These are phyloP conservation scores for Papilio xuthus DNA, from an alignment of 1,140 invertebrate genomes.

Conservation along the genomic window DNA sequence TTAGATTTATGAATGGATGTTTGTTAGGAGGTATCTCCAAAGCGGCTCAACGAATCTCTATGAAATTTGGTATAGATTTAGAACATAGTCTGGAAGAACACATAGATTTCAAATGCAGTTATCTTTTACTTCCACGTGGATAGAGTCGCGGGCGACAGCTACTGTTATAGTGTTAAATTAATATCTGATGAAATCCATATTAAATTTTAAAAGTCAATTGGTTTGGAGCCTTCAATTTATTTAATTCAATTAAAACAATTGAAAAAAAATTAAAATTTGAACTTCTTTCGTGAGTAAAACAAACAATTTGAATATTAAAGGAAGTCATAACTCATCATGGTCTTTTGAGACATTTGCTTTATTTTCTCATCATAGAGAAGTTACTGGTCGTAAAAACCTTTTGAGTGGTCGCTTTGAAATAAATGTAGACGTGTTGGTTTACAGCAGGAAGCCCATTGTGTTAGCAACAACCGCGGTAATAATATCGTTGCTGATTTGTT, in stretches of 20 bases:
- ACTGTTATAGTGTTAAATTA: too few relatives aligned
- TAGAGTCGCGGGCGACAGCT: too few relatives aligned
- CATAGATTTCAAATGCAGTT: too few relatives aligned
- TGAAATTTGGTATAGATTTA: too few relatives aligned
- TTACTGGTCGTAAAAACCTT: conserved; percentile 24
- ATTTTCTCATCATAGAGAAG: conserved; percentile 14
- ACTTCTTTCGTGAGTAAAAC: neutral
- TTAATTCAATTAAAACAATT: neutral
- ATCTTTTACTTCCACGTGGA: too few relatives aligned
- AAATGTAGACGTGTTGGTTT: conserved; percentile 34
- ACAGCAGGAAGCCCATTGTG: conserved; percentile 37
- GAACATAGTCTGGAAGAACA: too few relatives aligned
- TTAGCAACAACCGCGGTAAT: conserved; percentile 31
- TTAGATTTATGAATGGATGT: too few relatives aligned
- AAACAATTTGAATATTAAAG: neutral
- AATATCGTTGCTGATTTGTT: conserved; percentile 30
- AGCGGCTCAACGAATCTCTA: too few relatives aligned
- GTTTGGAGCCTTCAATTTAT: too few relatives aligned
- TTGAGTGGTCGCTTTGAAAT: conserved; percentile 9
- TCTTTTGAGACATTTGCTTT: conserved; percentile 1
- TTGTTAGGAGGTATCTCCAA: too few relatives aligned
- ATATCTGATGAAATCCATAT: too few relatives aligned
- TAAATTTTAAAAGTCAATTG: too few relatives aligned
- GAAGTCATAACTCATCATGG: neutral
- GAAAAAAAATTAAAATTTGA: neutral